These are phyloP conservation scores for Actinostola sp. DNA, from an alignment of 92 coral and sea anemone species.

Conservation along the genomic window DNA sequence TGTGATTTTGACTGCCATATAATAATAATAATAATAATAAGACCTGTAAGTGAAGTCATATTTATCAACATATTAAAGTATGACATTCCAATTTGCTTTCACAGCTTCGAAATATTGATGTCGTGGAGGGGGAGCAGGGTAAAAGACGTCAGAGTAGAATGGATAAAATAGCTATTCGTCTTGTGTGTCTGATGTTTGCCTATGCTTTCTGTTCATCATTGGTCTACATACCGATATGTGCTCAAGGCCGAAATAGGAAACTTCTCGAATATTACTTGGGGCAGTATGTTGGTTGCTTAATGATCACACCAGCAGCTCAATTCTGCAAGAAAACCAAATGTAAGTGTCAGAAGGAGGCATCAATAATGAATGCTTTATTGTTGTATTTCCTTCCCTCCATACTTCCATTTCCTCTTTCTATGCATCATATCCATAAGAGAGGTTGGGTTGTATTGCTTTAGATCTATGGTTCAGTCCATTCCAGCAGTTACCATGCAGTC, in stretches of 20 bases:
- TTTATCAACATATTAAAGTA: not conserved
- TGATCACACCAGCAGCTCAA: constrained; percentile 7
- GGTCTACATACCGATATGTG: constrained; percentile 66
- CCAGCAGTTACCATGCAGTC: no score
- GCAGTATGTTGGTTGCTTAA: constrained; percentile 67
- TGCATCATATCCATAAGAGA: no score
- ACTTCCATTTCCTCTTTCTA: no score
- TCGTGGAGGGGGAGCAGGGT: constrained; percentile 62
- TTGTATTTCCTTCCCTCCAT: no score
- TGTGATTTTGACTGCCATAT: no score
- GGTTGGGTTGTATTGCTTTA: no score
- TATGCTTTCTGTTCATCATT: constrained; percentile 66
- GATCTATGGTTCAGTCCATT: no score
- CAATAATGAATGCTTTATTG: no score
- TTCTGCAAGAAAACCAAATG: constrained; percentile 6
- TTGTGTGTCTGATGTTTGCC: constrained; percentile 81
- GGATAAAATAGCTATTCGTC: constrained; percentile 68
- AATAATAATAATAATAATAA: no score
- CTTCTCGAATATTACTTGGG: constrained; percentile 33
- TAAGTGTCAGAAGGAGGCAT: no score
- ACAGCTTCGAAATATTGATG: constrained; percentile 54
- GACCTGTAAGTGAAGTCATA: not conserved
- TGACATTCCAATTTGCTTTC: not conserved
- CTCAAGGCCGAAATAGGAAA: constrained; percentile 50
- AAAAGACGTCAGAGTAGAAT: constrained; percentile 59